These are phyloP conservation scores for Enteromius viviparus DNA, from an alignment of 2,797 vertebrate genomes.

Conservation along the genomic window DNA sequence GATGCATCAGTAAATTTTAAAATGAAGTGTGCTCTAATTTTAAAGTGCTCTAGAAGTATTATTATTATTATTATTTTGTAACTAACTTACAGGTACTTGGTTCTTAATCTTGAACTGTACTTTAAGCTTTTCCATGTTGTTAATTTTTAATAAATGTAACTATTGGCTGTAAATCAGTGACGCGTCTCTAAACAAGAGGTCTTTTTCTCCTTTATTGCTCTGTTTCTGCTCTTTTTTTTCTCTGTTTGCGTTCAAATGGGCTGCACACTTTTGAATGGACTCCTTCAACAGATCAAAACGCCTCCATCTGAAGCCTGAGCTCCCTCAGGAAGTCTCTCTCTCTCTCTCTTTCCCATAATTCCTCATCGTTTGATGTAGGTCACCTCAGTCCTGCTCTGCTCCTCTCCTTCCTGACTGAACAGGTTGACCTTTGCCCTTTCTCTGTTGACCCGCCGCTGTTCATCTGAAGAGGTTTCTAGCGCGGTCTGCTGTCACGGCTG, in stretches of 20 bases:
- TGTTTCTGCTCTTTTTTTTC: conserved; percentile 24
- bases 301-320: conserved; percentile 77
- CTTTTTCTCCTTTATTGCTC: conserved; percentile 77
- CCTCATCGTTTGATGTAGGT: conserved; percentile 84
- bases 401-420: conserved; percentile 84
- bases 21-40: neutral
- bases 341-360: conserved; percentile 71
- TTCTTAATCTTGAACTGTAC: neutral
- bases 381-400: conserved; percentile 81
- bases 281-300: conserved; percentile 85
- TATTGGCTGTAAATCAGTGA: neutral
- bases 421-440: conserved; percentile 85
- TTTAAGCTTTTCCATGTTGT: neutral
- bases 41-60: neutral
- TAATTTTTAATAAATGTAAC: neutral
- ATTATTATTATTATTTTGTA: too few species aligned
- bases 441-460: conserved; percentile 81
- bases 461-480: conserved; percentile 19
- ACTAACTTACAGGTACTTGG: neutral
- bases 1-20: neutral
- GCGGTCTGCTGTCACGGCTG: conserved; percentile 25
- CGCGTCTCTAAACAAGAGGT: conserved; percentile 65
- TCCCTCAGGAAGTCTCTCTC: conserved; percentile 35
- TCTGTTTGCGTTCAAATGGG: conserved; percentile 30
- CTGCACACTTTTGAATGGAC: conserved; percentile 76